These are phyloP conservation scores for Promerops cafer DNA, from an alignment of 2,113 vertebrate genomes.

Conservation along the genomic window DNA sequence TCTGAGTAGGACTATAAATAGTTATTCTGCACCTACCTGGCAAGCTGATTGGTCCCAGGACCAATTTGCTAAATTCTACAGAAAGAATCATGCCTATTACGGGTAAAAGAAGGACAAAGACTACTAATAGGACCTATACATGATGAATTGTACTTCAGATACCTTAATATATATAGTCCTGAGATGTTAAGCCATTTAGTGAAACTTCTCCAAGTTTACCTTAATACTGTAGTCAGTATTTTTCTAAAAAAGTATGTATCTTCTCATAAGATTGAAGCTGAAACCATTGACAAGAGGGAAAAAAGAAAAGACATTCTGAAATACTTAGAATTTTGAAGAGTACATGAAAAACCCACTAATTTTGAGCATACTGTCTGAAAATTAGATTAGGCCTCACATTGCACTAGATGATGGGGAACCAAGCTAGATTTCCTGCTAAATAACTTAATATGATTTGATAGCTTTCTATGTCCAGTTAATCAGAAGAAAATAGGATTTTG, in stretches of 20 bases:
- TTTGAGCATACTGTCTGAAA: not conserved
- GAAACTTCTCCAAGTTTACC: not conserved
- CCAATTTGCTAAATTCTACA: slow-evolving; percentile 37
- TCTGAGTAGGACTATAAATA: slow-evolving; percentile 11
- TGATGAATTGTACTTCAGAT: not conserved
- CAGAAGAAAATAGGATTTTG: slow-evolving; percentile 49
- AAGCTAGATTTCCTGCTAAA: slow-evolving; percentile 1
- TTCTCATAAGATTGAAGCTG: not conserved
- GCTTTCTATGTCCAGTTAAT: slow-evolving; percentile 23
- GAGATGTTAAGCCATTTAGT: not conserved
- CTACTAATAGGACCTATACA: not conserved
- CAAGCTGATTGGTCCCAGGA: slow-evolving; percentile 35
- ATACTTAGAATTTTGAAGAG: not conserved
- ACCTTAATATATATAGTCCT: not conserved
- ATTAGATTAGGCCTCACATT: not conserved
- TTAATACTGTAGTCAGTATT: not conserved
- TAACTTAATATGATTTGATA: slow-evolving; percentile 10
- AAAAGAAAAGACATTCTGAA: not conserved
- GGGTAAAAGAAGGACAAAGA: slow-evolving; percentile 33
- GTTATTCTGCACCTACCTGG: slow-evolving; percentile 12
- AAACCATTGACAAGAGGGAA: not conserved
- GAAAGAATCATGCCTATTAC: slow-evolving; percentile 60
- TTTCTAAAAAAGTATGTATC: not conserved
- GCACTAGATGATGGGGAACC: slow-evolving; percentile 2
- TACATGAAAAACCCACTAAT: not conserved